Base-by-base conservation (phyloP, 2,888 invertebrate genomes). In the Drosophila formosana region DNA sequence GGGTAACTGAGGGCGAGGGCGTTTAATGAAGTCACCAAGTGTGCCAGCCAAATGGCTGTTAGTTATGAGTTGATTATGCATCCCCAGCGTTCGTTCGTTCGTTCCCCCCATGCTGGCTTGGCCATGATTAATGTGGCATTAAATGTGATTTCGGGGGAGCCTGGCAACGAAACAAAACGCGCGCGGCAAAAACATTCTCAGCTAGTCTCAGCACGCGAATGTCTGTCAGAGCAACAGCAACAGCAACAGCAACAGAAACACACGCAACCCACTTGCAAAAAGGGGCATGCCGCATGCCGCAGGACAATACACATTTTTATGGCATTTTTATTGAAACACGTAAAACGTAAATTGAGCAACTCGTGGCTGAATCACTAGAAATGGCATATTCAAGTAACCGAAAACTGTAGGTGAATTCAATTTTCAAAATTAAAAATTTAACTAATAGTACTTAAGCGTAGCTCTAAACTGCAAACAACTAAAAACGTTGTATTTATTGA, bases 271-370 rank as follows among this genome's bases (percentile, higher is more conserved):
- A 64, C 60, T 57, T 60, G 57, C 69, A 64, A 25, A 43, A 55
- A 25, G 34, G 66, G 49, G 28, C 45, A 51, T 26, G 39, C 52
- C 58, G 28, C 45, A 51, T 26, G 39, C 52, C 58, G 58, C 51
- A 57, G 58, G 47, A 61, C 61, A 41, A 50, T 60, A 60, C 57
- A 57, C 50, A 69, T 72, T 78, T 86, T 83, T 71, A 83, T 83
- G 69, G 81, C 78, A 51, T 74, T 83, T 86, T 86, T 83, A 83
- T 83, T 83, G 78, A 74, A 72, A 72, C 83, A 80, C 83, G 87
- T 83, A 83, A 86, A 83, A 78, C 78, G 50, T 66, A 83, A 86
- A 83, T 86, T 80, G 84, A 74, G 87, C 70, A 64, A 43, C 64
- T 52, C 46, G 30, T 28, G 7, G 11, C 39, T 39, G 28, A 66